These are phyloP conservation scores for Syngnathus scovelli DNA, from an alignment of 2,113 vertebrate genomes.

Conservation along the genomic window DNA sequence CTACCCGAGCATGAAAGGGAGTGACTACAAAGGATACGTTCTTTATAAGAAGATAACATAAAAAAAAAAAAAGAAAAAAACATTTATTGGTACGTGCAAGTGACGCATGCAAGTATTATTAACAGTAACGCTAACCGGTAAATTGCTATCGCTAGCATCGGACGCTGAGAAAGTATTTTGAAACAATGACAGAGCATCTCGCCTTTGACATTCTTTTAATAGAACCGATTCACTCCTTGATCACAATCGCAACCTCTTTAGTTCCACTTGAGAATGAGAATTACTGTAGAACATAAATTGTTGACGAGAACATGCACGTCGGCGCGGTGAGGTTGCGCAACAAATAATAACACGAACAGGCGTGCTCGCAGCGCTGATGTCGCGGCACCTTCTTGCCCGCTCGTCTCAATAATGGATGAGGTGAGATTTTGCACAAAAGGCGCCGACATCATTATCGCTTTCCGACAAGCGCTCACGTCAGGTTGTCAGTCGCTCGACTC, in stretches of 20 bases:
- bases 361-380: background rate
- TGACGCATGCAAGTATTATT: background rate
- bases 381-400: background rate
- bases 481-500: background rate
- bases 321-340: background rate
- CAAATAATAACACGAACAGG: background rate
- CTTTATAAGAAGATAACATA: background rate
- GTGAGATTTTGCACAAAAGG: background rate
- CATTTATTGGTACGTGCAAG: background rate
- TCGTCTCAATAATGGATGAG: conserved; percentile 2
- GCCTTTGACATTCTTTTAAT: background rate
- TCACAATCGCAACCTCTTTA: background rate
- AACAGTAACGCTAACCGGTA: background rate
- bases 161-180: too few species aligned
- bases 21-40: background rate
- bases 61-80: background rate
- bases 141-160: too few species aligned
- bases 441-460: conserved; percentile 26
- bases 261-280: background rate
- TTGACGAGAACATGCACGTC: background rate
- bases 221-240: background rate
- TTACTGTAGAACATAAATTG: background rate
- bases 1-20: background rate
- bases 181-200: background rate
- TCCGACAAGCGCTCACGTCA: conserved; percentile 26